These are phyloP conservation scores for Amaurobius ferox DNA, from an alignment of 2,888 invertebrate genomes.

Conservation along the genomic window DNA sequence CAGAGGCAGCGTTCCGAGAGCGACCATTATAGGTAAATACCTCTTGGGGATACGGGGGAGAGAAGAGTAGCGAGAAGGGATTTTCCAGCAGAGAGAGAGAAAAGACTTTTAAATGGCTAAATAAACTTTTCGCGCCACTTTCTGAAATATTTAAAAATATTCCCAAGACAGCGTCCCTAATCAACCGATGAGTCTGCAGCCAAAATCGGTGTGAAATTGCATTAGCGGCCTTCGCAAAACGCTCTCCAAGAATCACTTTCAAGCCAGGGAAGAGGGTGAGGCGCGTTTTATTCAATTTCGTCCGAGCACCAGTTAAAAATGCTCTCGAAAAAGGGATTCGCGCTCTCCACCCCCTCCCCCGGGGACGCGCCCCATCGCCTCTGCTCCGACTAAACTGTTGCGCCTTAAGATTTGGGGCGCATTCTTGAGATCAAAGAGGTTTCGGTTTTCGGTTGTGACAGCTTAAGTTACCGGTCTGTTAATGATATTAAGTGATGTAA, in stretches of 20 bases:
- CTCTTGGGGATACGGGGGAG: constrained; percentile 36
- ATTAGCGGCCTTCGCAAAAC: constrained; percentile 41
- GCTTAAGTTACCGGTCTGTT: background rate
- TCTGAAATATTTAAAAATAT: constrained; percentile 67
- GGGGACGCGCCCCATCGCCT: background rate
- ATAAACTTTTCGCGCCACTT: constrained; percentile 38
- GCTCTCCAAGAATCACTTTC: constrained; percentile 45
- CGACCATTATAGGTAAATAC: constrained; percentile 62
- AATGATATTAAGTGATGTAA: constrained; percentile 6
- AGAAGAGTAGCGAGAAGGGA: constrained; percentile 26
- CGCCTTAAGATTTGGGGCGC: constrained; percentile 1
- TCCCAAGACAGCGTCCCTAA: constrained; percentile 44
- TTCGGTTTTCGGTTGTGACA: background rate
- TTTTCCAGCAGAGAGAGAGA: constrained; percentile 27
- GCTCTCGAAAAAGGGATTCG: constrained; percentile 8
- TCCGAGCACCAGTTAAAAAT: background rate
- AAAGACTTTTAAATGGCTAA: constrained; percentile 67
- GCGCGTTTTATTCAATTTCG: constrained; percentile 14
- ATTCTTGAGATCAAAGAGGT: background rate
- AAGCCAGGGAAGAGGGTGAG: too few species aligned
- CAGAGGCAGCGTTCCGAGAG: background rate
- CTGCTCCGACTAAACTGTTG: background rate
- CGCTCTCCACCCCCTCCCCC: background rate
- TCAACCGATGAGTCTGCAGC: constrained; percentile 49
- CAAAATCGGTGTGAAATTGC: constrained; percentile 58